Conservation (phyloP, 1,140 invertebrate species). For the Vanessa tameamea region DNA sequence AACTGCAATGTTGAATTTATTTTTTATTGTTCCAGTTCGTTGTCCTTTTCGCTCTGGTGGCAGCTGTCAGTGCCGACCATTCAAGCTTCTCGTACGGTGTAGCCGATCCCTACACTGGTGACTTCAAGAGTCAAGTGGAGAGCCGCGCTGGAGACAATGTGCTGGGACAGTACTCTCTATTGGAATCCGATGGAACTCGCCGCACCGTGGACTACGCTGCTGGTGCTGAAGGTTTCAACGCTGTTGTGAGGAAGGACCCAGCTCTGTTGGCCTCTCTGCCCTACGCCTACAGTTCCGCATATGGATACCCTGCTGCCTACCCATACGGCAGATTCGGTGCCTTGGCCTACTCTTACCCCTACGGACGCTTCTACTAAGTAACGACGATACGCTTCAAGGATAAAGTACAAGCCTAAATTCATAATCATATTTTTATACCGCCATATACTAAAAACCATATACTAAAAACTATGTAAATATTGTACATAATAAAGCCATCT, state of each 20-base stretch:
- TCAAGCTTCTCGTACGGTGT: constrained; percentile 72
- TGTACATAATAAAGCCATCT: constrained; percentile 36
- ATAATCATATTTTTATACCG: constrained; percentile 12
- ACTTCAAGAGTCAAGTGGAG: constrained; percentile 77
- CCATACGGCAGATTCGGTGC: constrained; percentile 33
- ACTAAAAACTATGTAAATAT: constrained; percentile 48
- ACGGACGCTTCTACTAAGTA: constrained; percentile 36
- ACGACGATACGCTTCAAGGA: not conserved
- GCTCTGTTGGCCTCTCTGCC: constrained; percentile 45
- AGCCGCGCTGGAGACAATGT: constrained; percentile 80
- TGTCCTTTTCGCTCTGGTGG: constrained; percentile 54
- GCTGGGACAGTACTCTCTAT: constrained; percentile 71
- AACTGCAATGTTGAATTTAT: constrained; percentile 1
- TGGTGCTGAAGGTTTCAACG: constrained; percentile 75
- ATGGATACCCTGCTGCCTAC: constrained; percentile 27
- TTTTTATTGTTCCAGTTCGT: constrained; percentile 52
- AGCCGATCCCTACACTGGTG: constrained; percentile 79
- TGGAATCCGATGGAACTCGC: constrained; percentile 72
- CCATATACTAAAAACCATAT: constrained; percentile 6
- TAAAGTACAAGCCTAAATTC: constrained; percentile 13
- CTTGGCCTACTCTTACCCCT: constrained; percentile 39
- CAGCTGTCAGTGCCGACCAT: constrained; percentile 47
- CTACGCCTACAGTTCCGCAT: constrained; percentile 35
- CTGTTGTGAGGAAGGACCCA: constrained; percentile 68
- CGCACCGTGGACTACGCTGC: constrained; percentile 76